A percentile compares a stretch with the other conserved stretches of the same genome.
phyloP scores from a whole-genome alignment of 2,113 vertebrate species.

The Phalacrocorax carbo region DNA sequence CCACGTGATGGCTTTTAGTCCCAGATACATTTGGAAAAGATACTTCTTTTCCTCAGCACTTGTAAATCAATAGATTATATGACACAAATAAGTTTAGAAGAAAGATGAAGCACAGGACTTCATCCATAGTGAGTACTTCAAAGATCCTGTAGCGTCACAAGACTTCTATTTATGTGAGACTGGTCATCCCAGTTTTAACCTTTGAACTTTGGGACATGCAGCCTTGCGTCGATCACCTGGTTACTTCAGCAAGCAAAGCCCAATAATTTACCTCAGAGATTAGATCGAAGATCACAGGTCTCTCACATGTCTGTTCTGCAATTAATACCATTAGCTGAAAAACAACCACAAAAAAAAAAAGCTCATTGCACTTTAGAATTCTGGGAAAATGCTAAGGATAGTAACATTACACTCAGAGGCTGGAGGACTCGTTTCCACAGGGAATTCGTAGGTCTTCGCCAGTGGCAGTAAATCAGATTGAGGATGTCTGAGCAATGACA shows the following conservation, averaged over 20 bases:
- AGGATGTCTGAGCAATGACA: conserved; percentile 38
- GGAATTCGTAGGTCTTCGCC: not conserved
- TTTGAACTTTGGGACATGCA: not conserved
- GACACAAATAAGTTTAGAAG: not conserved
- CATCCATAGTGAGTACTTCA: not conserved
- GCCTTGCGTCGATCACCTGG: not conserved
- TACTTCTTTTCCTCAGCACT: not conserved
- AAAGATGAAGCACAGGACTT: conserved; percentile 15
- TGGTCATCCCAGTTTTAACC: not conserved
- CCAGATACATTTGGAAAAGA: not conserved
- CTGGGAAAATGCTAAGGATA: conserved; percentile 26
- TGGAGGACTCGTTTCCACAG: not conserved
- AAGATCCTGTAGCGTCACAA: not conserved
- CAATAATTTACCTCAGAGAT: not conserved
- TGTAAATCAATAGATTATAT: conserved; percentile 23
- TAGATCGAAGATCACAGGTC: not conserved
- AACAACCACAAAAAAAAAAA: not conserved
- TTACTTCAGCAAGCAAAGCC: not conserved
- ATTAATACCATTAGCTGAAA: not conserved
- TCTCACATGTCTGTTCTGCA: not conserved
- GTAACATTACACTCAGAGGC: conserved; percentile 13
- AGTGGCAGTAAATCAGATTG: not conserved
- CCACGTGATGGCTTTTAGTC: not conserved
- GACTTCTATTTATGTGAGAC: conserved; percentile 31
- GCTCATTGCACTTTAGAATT: not conserved